A percentile compares a stretch with the other conserved stretches of the same genome.
Evolutionary conservation across 2,113 vertebrate genomes (phyloP).

Genomic region (Callaeas wilsoni): DNA sequence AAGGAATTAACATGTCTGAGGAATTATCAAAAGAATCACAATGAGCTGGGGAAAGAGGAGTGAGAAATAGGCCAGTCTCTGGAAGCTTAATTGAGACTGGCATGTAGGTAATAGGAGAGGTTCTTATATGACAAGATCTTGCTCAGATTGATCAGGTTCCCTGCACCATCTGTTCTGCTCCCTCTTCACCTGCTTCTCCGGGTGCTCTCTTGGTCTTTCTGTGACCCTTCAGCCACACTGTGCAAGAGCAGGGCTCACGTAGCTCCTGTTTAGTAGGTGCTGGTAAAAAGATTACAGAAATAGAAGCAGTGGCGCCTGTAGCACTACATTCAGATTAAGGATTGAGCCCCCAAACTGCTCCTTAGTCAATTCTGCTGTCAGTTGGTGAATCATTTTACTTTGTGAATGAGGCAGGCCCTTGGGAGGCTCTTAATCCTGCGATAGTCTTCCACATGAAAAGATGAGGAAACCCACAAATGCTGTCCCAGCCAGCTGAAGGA

Average conservation of each 20-base stretch:
- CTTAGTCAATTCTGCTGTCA: neutral
- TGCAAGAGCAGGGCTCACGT: neutral
- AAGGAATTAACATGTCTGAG: neutral
- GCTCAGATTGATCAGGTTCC: neutral
- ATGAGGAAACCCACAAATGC: neutral
- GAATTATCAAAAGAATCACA: neutral
- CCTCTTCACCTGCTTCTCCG: neutral
- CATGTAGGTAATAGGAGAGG: neutral
- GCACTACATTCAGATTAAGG: neutral
- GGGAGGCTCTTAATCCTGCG: neutral
- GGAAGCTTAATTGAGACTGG: neutral
- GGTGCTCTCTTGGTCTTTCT: neutral
- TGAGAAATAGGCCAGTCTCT: neutral
- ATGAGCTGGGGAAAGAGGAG: neutral
- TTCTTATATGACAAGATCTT: neutral
- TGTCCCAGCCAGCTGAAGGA: neutral
- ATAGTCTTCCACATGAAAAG: neutral
- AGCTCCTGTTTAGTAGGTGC: neutral
- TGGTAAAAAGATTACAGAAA: neutral
- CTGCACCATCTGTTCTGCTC: neutral
- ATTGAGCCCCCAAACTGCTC: rapidly evolving
- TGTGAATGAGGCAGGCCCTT: neutral
- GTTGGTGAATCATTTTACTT: neutral
- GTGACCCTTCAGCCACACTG: neutral
- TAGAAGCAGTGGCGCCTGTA: neutral